Base-by-base conservation (phyloP, 2,797 vertebrate species). In the Megaceryle alcyon region DNA sequence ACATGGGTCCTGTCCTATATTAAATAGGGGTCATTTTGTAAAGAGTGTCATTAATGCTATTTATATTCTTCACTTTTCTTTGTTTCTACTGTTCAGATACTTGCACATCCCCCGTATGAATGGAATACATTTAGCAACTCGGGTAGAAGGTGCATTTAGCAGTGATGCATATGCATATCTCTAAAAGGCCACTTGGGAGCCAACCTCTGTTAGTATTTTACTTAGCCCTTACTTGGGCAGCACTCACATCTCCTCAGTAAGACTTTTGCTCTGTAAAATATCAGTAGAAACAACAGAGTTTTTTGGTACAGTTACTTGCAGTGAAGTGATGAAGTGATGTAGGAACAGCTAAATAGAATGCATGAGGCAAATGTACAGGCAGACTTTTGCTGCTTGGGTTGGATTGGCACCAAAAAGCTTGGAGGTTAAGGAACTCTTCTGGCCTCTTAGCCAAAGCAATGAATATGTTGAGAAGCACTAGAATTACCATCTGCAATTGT, bases 1-100 rank as follows among this genome's bases (percentile, higher is more conserved):
- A 95, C 91, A 4, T 72, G 93, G 85, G 83, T 97, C 96, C 91
- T 94, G 89, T 91, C 97, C 76, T 97, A 92, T 97, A 97, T 98
- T 98, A 97, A 98, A 97, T 97, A 97, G 98, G 97, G 92, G 95
- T 98, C 86, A 95, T 97, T 98, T 98, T 95, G 89, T 96, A 96
- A 98, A 98, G 95, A 95, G 93, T 97, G 97, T 97, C 73, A 76
- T 97, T 97, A 90, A 66, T 97, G 97, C 97, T 93, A 70, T 82
- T 94, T 93, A 83, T 94, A 33, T 82, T 77, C 22, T 75, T 87
- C 49, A 7, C 19, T 82, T 77, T 43, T 35, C 64, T 54, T 44
- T 70, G 14, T 81, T 81, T 90, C 66, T 86, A 14, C 64, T 63
- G 9, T 63, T 44, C 9, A 39, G 66, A 43, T 77, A 26, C 28